Percentiles rank a stretch among this genome's conserved stretches.
phyloP scores from a whole-genome alignment of 1,140 invertebrate genomes.

The Eupeodes corollae region DNA sequence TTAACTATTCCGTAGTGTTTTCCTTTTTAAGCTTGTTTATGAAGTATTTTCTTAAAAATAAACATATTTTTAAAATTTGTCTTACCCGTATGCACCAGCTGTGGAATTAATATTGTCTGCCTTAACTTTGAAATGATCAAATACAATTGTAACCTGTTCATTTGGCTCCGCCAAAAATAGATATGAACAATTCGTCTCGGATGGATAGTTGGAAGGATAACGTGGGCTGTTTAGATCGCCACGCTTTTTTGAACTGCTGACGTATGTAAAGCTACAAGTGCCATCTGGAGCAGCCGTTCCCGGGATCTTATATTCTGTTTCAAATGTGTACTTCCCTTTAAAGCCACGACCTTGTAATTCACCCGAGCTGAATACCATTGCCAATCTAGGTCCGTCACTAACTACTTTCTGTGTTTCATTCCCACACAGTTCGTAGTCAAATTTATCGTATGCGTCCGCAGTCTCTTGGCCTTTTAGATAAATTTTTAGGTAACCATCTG shows the following conservation, averaged over 20 bases:
- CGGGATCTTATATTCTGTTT: constrained; percentile 80
- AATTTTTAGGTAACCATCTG: constrained; percentile 81
- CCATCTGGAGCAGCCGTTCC: constrained; percentile 84
- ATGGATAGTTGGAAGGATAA: constrained; percentile 91
- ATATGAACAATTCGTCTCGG: constrained; percentile 85
- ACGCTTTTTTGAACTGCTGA: constrained; percentile 68
- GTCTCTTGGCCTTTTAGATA: constrained; percentile 87
- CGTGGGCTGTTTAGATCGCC: constrained; percentile 92
- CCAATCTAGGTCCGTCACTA: constrained; percentile 83
- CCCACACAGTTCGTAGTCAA: constrained; percentile 86
- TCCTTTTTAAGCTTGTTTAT: neutral
- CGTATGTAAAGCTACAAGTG: constrained; percentile 82
- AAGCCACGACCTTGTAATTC: constrained; percentile 81
- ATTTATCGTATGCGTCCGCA: constrained; percentile 85
- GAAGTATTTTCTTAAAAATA: neutral
- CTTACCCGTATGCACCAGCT: constrained; percentile 49
- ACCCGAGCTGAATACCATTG: constrained; percentile 86
- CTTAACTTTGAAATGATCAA: constrained; percentile 84
- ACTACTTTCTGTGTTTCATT: constrained; percentile 56
- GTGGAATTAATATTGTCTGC: constrained; percentile 51
- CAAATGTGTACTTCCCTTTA: constrained; percentile 53
- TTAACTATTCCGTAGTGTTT: too few species aligned
- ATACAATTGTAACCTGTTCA: constrained; percentile 84
- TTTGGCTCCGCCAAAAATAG: constrained; percentile 71
- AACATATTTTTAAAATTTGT: too few species aligned